Conservation (phyloP, 2,888 invertebrate species). For the Sarcophaga rosellei region DNA sequence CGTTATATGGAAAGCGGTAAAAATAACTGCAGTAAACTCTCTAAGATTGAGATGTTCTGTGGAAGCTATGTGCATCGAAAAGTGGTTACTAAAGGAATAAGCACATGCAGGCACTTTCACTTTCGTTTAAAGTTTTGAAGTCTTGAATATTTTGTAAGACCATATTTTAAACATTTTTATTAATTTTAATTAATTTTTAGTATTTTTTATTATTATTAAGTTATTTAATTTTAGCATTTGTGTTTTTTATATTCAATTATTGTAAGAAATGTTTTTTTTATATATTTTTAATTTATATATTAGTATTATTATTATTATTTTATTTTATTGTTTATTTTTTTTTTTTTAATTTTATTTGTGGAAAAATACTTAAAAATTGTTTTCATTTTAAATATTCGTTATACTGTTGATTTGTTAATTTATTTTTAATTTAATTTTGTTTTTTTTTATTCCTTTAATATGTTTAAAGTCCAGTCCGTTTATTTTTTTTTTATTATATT, state of each 20-base stretch:
- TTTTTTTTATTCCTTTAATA: slow-evolving; percentile 3
- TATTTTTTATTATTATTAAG: no score
- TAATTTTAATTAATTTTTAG: no score
- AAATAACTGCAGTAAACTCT: no score
- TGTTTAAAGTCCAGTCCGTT: slow-evolving; percentile 43
- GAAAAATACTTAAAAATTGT: slow-evolving; percentile 62
- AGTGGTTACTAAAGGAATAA: no score
- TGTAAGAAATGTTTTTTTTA: no score
- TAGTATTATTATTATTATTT: neutral
- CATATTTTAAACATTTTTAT: slow-evolving; percentile 16
- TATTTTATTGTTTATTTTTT: neutral
- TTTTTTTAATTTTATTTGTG: slow-evolving; percentile 19
- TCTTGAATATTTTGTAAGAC: no score
- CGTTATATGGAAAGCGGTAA: no score
- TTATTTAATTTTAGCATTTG: neutral
- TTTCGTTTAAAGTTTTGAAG: no score
- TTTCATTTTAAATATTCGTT: slow-evolving; percentile 48
- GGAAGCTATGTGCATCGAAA: no score
- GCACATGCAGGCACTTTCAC: no score
- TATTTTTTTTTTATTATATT: neutral
- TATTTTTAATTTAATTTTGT: slow-evolving; percentile 7
- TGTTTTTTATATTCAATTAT: neutral
- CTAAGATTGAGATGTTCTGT: no score
- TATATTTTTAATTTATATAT: neutral
- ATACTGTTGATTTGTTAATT: slow-evolving; percentile 48